Conservation (phyloP, 2,888 invertebrate genomes). For the Empis livida region DNA sequence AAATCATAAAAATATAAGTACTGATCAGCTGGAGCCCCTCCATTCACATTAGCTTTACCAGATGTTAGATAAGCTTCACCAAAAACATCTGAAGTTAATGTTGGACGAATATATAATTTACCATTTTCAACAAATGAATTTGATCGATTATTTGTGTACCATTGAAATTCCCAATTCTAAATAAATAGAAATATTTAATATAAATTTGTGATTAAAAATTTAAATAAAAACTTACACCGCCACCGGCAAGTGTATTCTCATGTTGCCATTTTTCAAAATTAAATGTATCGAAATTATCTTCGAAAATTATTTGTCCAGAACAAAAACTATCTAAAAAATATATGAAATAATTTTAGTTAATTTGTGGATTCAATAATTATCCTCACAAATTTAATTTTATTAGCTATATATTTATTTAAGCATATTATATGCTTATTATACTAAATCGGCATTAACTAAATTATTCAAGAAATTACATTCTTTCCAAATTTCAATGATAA, state of each 20-base stretch:
- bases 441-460: too few relatives aligned
- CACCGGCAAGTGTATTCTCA: constrained; percentile 49
- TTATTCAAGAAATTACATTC: too few relatives aligned
- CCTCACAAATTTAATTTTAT: too few relatives aligned
- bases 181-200: not conserved
- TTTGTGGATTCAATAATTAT: too few relatives aligned
- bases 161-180: constrained; percentile 57
- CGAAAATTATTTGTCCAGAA: constrained; percentile 46
- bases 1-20: constrained; percentile 21
- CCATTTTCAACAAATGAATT: constrained; percentile 50
- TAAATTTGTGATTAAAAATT: not conserved
- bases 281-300: constrained; percentile 47
- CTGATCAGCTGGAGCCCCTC: constrained; percentile 49
- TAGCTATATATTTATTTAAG: too few relatives aligned
- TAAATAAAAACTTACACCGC: constrained; percentile 38
- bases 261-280: constrained; percentile 50
- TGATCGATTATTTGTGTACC: constrained; percentile 49
- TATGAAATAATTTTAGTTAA: too few relatives aligned
- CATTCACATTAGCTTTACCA: constrained; percentile 42
- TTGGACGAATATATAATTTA: constrained; percentile 44
- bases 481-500: too few relatives aligned
- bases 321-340: constrained; percentile 27
- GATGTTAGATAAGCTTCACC: constrained; percentile 41
- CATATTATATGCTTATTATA: too few relatives aligned
- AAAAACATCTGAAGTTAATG: constrained; percentile 42